A percentile compares a stretch with the other conserved stretches of the same genome.
phyloP scores from a whole-genome alignment of 2,113 vertebrate genomes.

The Cnemophilus loriae region DNA sequence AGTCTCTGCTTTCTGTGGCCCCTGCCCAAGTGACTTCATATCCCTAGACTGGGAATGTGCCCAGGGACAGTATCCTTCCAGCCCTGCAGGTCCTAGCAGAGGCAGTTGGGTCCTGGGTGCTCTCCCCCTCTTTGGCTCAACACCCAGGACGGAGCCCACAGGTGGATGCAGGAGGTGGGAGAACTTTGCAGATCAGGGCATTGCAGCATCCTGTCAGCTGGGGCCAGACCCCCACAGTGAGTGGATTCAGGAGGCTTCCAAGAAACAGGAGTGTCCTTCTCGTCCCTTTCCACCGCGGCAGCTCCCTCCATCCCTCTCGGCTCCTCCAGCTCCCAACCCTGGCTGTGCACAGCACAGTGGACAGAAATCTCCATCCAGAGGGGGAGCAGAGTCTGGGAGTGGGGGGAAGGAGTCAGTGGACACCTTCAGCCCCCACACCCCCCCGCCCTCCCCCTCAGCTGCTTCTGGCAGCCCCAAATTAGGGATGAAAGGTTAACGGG shows the following conservation, averaged over 20 bases:
- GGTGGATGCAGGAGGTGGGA: background rate
- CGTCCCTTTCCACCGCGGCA: background rate
- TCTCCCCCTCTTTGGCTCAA: background rate
- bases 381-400: background rate
- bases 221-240: fast-evolving
- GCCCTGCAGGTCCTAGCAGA: background rate
- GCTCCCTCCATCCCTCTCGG: background rate
- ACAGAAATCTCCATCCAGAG: fast-evolving
- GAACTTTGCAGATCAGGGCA: background rate
- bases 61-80: background rate
- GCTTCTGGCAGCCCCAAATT: background rate
- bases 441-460: background rate
- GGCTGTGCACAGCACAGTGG: background rate
- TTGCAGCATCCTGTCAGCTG: background rate
- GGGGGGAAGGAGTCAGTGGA: background rate
- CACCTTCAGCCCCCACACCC: background rate
- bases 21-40: background rate
- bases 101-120: background rate
- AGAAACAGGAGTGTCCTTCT: background rate
- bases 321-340: background rate
- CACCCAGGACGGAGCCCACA: fast-evolving
- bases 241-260: background rate
- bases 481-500: fast-evolving
- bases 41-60: background rate
- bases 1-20: background rate